phyloP scores from a whole-genome alignment of 2,797 vertebrate species.

The Poliocrania exsul region DNA sequence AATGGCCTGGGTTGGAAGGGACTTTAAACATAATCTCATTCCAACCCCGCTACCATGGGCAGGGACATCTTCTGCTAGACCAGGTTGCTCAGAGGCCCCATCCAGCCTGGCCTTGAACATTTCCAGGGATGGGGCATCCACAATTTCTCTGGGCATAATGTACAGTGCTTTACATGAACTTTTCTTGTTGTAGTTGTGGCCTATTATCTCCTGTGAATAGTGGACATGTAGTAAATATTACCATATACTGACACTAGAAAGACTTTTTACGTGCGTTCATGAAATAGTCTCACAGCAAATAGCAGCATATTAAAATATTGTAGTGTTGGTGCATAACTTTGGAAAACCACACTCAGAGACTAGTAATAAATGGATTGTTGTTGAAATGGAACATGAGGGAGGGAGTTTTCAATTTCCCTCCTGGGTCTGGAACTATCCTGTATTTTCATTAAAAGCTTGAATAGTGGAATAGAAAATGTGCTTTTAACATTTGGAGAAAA shows the following conservation, averaged over 20 bases:
- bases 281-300: background rate
- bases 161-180: background rate
- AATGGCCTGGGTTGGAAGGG: background rate
- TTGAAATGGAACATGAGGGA: background rate
- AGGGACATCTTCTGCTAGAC: background rate
- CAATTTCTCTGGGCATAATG: background rate
- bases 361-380: background rate
- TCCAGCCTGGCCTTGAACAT: background rate
- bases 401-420: background rate
- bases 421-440: background rate
- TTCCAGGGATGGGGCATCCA: background rate
- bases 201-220: background rate
- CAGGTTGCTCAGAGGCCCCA: background rate
- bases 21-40: background rate
- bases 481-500: background rate
- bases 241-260: background rate
- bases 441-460: constrained; percentile 4
- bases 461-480: background rate
- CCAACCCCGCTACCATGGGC: background rate
- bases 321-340: background rate
- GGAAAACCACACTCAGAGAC: background rate
- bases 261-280: background rate
- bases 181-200: background rate
- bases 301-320: background rate
- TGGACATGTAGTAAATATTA: background rate